These are phyloP conservation scores for Aromia moschata DNA, from an alignment of 2,888 invertebrate species.

Conservation along the genomic window DNA sequence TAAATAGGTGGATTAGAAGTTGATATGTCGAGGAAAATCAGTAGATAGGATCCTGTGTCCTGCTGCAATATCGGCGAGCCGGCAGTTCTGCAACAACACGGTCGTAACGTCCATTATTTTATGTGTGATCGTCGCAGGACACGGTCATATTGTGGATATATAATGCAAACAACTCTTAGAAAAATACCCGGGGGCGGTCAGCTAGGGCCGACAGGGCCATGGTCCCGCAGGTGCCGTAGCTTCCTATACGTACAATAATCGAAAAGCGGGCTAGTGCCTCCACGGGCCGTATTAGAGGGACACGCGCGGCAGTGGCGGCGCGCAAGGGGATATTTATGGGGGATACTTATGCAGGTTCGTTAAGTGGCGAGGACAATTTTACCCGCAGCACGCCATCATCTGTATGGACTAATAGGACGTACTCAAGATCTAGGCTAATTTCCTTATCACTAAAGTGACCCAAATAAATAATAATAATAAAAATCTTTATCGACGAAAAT, in stretches of 20 bases:
- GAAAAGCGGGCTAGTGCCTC: slow-evolving; percentile 44
- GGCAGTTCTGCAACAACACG: slow-evolving; percentile 40
- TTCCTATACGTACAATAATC: slow-evolving; percentile 51
- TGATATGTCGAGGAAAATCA: slow-evolving; percentile 43
- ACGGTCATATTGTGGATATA: slow-evolving; percentile 42
- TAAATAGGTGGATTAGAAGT: slow-evolving; percentile 50
- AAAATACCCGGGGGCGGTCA: slow-evolving; percentile 45
- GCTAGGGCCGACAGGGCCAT: slow-evolving; percentile 42
- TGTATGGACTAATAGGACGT: too few relatives aligned
- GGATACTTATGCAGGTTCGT: neutral
- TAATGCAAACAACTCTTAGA: slow-evolving; percentile 51
- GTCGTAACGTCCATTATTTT: slow-evolving; percentile 46
- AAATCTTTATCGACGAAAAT: too few relatives aligned
- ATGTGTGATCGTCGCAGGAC: slow-evolving; percentile 41
- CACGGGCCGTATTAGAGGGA: slow-evolving; percentile 39
- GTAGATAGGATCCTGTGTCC: slow-evolving; percentile 42
- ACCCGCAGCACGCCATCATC: neutral
- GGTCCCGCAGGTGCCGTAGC: slow-evolving; percentile 46
- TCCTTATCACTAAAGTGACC: too few relatives aligned
- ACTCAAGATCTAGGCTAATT: too few relatives aligned
- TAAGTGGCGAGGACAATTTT: neutral
- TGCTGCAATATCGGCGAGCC: slow-evolving; percentile 39
- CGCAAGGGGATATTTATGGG: neutral
- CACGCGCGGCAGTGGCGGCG: neutral
- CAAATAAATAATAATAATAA: too few relatives aligned